These are phyloP conservation scores for Microctenopoma steveboyesi DNA, from an alignment of 2,797 vertebrate species.

Conservation along the genomic window DNA sequence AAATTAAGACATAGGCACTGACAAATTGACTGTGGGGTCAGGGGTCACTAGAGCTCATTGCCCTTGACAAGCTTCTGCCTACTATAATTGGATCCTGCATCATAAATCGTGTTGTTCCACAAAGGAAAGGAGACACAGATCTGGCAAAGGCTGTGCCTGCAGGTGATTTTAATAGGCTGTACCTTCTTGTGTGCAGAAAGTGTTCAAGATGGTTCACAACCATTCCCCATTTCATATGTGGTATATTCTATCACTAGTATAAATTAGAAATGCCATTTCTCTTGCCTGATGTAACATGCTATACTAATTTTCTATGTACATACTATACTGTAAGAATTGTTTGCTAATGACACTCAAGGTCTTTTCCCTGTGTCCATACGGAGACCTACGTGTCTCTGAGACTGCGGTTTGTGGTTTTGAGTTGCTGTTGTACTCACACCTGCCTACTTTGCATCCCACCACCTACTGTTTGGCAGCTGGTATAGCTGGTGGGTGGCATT, in stretches of 20 bases:
- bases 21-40: constrained; percentile 48
- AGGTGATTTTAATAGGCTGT: constrained; percentile 44
- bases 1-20: constrained; percentile 34
- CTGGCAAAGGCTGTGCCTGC: constrained; percentile 39
- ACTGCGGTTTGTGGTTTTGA: constrained; percentile 26
- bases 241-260: too few relatives aligned
- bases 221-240: constrained; percentile 7
- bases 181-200: constrained; percentile 26
- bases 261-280: too few relatives aligned
- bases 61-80: constrained; percentile 52
- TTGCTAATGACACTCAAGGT: constrained; percentile 19
- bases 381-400: constrained; percentile 14
- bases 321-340: constrained; percentile 11
- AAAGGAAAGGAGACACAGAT: constrained; percentile 36
- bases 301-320: background rate
- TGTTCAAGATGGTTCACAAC: background rate
- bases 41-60: constrained; percentile 57
- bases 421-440: constrained; percentile 42
- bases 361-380: constrained; percentile 9
- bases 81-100: constrained; percentile 62
- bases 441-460: constrained; percentile 52
- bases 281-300: background rate
- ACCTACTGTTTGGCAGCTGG: constrained; percentile 69
- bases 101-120: constrained; percentile 46
- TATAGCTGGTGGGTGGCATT: constrained; percentile 65